Evolutionary conservation across 2,113 vertebrate species (phyloP).

Genomic region (Hemibates koningsi): DNA sequence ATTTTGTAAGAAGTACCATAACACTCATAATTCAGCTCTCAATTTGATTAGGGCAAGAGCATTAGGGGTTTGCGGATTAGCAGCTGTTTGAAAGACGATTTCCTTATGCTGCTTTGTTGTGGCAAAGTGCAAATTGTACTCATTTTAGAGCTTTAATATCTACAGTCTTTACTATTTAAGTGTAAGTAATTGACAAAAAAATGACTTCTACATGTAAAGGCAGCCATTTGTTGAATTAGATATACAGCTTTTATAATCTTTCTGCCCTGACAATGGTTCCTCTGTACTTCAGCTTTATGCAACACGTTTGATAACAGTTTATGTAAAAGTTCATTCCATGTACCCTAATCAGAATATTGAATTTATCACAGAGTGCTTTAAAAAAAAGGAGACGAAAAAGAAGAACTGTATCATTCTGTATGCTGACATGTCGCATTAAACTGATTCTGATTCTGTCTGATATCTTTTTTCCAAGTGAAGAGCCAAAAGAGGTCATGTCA

Average conservation of each 20-base stretch:
- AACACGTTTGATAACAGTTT: slow-evolving; percentile 23
- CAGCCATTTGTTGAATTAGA: slow-evolving; percentile 17
- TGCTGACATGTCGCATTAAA: not conserved
- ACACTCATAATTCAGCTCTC: not conserved
- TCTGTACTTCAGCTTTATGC: slow-evolving; percentile 30
- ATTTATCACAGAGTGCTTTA: not conserved
- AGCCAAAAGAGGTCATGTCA: not conserved
- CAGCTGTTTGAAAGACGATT: not conserved
- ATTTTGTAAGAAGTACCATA: not conserved
- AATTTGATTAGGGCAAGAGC: not conserved
- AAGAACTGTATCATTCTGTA: not conserved
- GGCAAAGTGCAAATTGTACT: not conserved
- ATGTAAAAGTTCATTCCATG: not conserved
- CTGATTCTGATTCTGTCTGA: not conserved
- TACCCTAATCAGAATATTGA: not conserved
- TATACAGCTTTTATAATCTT: slow-evolving; percentile 33
- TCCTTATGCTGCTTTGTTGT: not conserved
- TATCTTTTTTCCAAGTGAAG: not conserved
- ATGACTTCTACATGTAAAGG: not conserved
- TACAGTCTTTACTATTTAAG: not conserved
- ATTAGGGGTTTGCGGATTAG: not conserved
- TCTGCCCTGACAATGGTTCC: not conserved
- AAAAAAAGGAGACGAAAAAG: not conserved
- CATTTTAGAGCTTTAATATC: not conserved
- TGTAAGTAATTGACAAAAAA: not conserved